Evolutionary conservation across 1,140 invertebrate genomes (phyloP).

Genomic region (Procambarus clarkii): DNA sequence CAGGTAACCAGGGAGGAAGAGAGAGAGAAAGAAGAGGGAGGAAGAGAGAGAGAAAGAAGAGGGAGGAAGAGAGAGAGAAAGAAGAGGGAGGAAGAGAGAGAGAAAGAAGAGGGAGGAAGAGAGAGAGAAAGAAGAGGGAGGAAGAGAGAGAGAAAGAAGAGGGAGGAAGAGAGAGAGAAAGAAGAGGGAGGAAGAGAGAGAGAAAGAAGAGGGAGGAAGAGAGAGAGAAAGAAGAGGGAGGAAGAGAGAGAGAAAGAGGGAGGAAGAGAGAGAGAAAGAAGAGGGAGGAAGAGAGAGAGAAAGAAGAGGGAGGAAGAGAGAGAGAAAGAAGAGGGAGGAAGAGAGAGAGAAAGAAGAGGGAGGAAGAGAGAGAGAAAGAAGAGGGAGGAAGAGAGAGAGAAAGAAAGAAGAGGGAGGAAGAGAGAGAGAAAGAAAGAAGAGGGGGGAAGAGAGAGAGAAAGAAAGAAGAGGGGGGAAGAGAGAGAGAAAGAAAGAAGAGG

Average conservation of each 20-base stretch:
- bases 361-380: not conserved
- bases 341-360: too few relatives aligned
- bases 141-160: not conserved
- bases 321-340: too few relatives aligned
- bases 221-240: not conserved
- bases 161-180: conserved; percentile 5
- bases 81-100: not conserved
- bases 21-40: not conserved
- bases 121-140: conserved; percentile 9
- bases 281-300: not conserved
- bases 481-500: too few relatives aligned
- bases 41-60: not conserved
- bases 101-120: not conserved
- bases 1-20: too few relatives aligned
- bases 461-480: too few relatives aligned
- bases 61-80: not conserved
- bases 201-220: not conserved
- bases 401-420: not conserved
- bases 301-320: not conserved
- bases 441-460: too few relatives aligned
- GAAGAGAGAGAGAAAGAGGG: not conserved
- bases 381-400: not conserved
- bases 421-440: not conserved
- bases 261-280: not conserved
- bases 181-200: not conserved